Base-by-base conservation (phyloP, 2,797 vertebrate species). In the Pampus argenteus region DNA sequence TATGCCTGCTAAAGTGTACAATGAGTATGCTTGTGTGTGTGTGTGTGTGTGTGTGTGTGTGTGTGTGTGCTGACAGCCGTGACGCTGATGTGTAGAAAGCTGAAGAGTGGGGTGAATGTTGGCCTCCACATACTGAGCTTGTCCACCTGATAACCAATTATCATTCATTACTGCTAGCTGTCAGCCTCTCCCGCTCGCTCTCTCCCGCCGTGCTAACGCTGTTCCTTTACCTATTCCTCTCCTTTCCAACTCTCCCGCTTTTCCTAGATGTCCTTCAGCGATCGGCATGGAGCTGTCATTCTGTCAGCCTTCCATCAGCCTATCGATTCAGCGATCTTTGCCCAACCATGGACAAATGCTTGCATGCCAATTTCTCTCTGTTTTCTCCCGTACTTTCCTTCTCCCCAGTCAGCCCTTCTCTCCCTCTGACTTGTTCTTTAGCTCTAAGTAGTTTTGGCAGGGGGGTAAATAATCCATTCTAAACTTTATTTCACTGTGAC, bases 241-340 rank as follows among this genome's bases (percentile, higher is more conserved):
- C 23, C 55, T 52, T 58, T 50, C 28, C n/a, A 6, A 23, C 42
- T 70, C 69, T 62, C 62, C 18, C n/a, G 14, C 55, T 68, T 81
- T 83, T 61, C 56, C 75, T 76, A 31, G 52, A 89, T 84, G 91
- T 93, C 91, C 92, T 93, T 93, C 92, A 93, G 88, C 61, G 60
- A 89, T 84, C 67, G 55, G 68, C 54, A 76, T 65, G 79, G 79
- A 79, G 84, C 91, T 91, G 88, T 94, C 91, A 92, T 90, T 63
- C 92, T 94, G 92, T 94, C 91, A 93, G 82, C 84, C 79, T 80
- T 83, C 87, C 84, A 83, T 94, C 89, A 92, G 83, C 65, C 78
- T 89, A 94, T 95, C 83, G 93, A 95, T 94, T 89, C 79, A 64
- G 86, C 78, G 82, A 90, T 94, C 91, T 92, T 78, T 89, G 86